Evolutionary conservation across 2,888 invertebrate species (phyloP).

Genomic region (Anaspis maculata): DNA sequence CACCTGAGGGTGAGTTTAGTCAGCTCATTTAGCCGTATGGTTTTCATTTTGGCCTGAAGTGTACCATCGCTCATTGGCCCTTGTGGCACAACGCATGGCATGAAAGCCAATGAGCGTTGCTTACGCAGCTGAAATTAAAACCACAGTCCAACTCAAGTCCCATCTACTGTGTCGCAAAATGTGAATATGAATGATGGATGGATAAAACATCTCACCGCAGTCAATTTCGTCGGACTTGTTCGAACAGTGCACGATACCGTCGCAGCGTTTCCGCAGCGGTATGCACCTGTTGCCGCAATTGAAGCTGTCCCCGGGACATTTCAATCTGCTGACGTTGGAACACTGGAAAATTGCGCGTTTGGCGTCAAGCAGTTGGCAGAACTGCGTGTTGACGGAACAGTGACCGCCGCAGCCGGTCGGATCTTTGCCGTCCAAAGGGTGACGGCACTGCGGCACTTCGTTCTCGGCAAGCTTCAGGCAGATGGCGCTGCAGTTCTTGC

Average conservation of each 20-base stretch:
- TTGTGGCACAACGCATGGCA: no score
- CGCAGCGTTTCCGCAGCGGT: slow-evolving; percentile 54
- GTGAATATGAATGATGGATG: neutral
- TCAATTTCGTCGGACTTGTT: slow-evolving; percentile 66
- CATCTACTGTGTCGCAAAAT: no score
- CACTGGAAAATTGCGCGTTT: slow-evolving; percentile 46
- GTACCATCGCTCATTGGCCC: no score
- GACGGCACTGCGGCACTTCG: slow-evolving; percentile 29
- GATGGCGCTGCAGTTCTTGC: slow-evolving; percentile 15
- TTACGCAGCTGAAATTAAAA: no score
- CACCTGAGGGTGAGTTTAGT: no score
- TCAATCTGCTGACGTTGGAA: slow-evolving; percentile 48
- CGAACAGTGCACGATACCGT: slow-evolving; percentile 65
- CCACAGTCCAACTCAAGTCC: no score
- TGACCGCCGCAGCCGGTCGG: slow-evolving; percentile 57
- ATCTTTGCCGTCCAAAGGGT: slow-evolving; percentile 30
- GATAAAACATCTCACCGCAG: slow-evolving; percentile 64
- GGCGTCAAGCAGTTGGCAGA: slow-evolving; percentile 53
- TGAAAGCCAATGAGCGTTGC: no score
- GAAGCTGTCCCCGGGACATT: slow-evolving; percentile 58
- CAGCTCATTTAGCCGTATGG: no score
- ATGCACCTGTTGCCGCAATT: slow-evolving; percentile 68
- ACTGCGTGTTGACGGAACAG: slow-evolving; percentile 55
- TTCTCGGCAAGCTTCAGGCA: slow-evolving; percentile 32
- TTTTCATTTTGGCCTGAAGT: no score